Base-by-base conservation (phyloP, 2,797 vertebrate genomes). In the Melanotaenia trifasciata region DNA sequence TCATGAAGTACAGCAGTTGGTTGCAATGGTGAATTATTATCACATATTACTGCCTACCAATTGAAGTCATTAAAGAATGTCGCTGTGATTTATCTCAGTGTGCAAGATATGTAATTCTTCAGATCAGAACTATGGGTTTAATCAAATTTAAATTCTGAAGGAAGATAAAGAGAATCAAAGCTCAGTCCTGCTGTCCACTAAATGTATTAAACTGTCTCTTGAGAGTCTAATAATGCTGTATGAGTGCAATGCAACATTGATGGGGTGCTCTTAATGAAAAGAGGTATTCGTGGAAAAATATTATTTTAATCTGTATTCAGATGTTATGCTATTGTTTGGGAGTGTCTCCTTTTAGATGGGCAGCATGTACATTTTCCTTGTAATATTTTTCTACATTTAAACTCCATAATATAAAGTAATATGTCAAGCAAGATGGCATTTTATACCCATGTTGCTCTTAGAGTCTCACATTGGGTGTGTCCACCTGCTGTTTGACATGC, bases 401-500 rank as follows among this genome's bases (percentile, higher is more conserved):
- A 51, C 28, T 43, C 16, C 5, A 57, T 58, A 64, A 58, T 54
- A 51, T 36, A 22, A 43, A 74, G 47, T 53, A 43, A 70, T 61
- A 70, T 36, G 47, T 75, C 51, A 59, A 67, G 26, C 53, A 50
- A 58, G 56, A 47, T 67, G 58, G 58, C 51, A 63, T 30, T 61
- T 60, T 59, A 16, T 22, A 2, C 11, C 26, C 33, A n/a, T 33
- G 38, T 61, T 68, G 47, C 61, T 74, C 76, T 78, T 50, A 51
- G 67, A 76, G 75, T 76, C 70, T 61, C 30, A 8, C 72, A 50
- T 47, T 11, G 11, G 10, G 69, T 69, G 73, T 78, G 64, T 58
- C 74, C 63, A 76, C 60, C 70, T 71, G 56, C 70, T 77, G 58
- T 71, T 76, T 80, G 51, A 70, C 57, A 33, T 61, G 13, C 30